Evolutionary conservation across 2,113 vertebrate species (phyloP).

Genomic region (Oryzias melastigma): DNA sequence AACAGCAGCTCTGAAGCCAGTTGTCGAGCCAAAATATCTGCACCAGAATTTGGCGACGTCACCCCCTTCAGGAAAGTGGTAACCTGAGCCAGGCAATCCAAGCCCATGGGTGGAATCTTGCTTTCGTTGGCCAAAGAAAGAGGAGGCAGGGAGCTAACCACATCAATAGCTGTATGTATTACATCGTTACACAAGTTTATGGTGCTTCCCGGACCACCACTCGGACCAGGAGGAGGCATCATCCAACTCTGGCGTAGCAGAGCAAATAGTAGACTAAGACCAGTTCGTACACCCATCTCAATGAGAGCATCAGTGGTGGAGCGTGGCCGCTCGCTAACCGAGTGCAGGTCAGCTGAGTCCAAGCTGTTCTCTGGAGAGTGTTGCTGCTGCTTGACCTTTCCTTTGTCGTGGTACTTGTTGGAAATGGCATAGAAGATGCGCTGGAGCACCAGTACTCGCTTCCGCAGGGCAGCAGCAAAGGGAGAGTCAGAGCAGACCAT

Average conservation of each 20-base stretch:
- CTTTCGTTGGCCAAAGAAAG: constrained; percentile 94
- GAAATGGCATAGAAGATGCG: constrained; percentile 97
- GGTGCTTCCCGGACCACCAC: constrained; percentile 58
- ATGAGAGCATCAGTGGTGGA: constrained; percentile 95
- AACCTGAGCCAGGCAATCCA: constrained; percentile 96
- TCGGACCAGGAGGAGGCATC: constrained; percentile 78
- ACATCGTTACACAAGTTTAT: constrained; percentile 93
- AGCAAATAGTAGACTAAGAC: constrained; percentile 91
- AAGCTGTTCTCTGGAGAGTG: constrained; percentile 90
- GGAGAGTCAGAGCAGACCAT: constrained; percentile 98
- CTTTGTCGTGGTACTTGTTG: constrained; percentile 97
- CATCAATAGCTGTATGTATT: constrained; percentile 93
- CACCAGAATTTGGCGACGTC: constrained; percentile 94
- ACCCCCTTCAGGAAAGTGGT: constrained; percentile 95
- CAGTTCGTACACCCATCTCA: constrained; percentile 96
- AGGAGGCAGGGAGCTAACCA: constrained; percentile 91
- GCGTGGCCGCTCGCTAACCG: constrained; percentile 89
- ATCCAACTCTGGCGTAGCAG: constrained; percentile 96
- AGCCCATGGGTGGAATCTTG: constrained; percentile 96
- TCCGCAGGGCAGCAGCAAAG: constrained; percentile 90
- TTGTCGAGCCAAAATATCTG: constrained; percentile 89
- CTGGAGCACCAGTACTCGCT: constrained; percentile 92
- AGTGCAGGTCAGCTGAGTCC: constrained; percentile 87
- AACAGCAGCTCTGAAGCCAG: constrained; percentile 92
- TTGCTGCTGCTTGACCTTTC: constrained; percentile 95